phyloP scores from a whole-genome alignment of 2,113 vertebrate genomes.

The Dipodomys merriami region DNA sequence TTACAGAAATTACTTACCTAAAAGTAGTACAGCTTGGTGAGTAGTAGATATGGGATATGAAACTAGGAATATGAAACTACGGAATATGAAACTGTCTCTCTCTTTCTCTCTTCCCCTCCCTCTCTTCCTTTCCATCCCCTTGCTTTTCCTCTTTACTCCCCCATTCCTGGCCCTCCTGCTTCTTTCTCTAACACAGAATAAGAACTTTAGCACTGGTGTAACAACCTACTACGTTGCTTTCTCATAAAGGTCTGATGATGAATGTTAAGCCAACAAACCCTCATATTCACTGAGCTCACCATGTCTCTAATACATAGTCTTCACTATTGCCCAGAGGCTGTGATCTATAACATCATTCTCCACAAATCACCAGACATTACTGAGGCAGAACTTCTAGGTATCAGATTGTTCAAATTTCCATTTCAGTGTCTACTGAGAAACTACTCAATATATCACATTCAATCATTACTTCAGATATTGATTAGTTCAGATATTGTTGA shows the following conservation, averaged over 20 bases:
- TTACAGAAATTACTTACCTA: not conserved
- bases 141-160: not conserved
- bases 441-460: not conserved
- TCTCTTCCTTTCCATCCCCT: no score
- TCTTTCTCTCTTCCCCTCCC: not conserved
- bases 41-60: not conserved
- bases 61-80: not conserved
- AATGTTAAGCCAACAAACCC: not conserved
- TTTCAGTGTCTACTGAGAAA: not conserved
- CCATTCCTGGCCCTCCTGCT: no score
- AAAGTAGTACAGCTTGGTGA: not conserved
- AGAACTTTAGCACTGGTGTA: not conserved
- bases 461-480: not conserved
- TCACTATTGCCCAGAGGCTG: not conserved
- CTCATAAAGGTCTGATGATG: not conserved
- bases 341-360: fast-evolving
- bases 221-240: not conserved
- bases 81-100: not conserved
- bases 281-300: not conserved
- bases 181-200: not conserved
- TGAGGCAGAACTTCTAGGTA: not conserved
- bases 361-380: not conserved
- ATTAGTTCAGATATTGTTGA: not conserved
- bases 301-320: not conserved
- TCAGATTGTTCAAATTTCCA: not conserved